phyloP scores from a whole-genome alignment of 2,888 invertebrate genomes.

The Lasioglossum marginatum region DNA sequence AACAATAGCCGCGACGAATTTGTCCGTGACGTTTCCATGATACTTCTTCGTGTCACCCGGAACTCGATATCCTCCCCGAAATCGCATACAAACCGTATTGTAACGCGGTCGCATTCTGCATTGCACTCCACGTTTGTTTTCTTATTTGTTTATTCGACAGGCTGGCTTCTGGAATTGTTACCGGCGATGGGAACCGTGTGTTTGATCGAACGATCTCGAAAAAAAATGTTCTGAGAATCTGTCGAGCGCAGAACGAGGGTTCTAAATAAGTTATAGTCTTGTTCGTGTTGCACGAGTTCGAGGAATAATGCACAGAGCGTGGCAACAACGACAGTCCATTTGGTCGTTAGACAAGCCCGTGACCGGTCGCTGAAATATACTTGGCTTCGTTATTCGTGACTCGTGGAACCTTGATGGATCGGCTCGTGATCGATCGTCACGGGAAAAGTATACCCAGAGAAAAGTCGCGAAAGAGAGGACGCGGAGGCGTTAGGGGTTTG shows the following conservation, averaged over 20 bases:
- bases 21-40: background rate
- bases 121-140: background rate
- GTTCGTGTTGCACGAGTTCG: background rate
- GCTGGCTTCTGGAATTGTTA: too few relatives aligned
- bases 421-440: conserved; percentile 62
- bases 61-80: background rate
- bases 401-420: conserved; percentile 69
- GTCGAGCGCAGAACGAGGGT: background rate
- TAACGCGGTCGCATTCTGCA: background rate
- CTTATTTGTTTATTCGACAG: background rate
- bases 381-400: conserved; percentile 58
- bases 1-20: background rate
- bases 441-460: conserved; percentile 42
- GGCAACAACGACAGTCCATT: conserved; percentile 55
- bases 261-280: background rate
- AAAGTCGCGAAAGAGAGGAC: conserved; percentile 40
- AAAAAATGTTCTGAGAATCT: background rate
- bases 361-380: conserved; percentile 50
- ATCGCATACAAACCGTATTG: background rate
- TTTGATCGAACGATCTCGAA: background rate
- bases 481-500: background rate
- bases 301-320: conserved; percentile 21
- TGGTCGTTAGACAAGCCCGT: conserved; percentile 42
- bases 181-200: background rate
- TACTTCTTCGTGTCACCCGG: background rate